Conservation (phyloP, 2,888 invertebrate genomes). For the Lasioglossum villosulum region DNA sequence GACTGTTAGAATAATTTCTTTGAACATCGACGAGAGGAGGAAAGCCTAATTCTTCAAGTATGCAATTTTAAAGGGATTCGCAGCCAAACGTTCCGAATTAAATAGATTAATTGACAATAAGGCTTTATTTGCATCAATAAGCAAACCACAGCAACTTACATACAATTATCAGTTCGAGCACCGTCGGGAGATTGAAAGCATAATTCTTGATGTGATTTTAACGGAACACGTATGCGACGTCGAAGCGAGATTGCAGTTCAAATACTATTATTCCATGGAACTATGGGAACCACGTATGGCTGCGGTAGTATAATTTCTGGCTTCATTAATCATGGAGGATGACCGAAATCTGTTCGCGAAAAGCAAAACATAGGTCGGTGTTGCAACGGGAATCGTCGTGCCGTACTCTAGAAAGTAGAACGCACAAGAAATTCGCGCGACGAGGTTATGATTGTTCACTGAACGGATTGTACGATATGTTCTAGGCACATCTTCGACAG, state of each 20-base stretch:
- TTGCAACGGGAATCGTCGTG: not conserved
- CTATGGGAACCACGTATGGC: not conserved
- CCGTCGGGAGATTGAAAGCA: not conserved
- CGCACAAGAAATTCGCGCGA: conserved; percentile 36
- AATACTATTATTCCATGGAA: conserved; percentile 11
- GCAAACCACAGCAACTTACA: not conserved
- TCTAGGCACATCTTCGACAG: conserved; percentile 73
- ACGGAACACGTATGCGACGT: not conserved
- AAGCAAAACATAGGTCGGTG: conserved; percentile 8
- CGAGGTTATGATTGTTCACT: conserved; percentile 52
- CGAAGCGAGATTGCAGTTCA: not conserved
- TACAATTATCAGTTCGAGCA: not conserved
- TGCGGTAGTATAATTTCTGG: not conserved
- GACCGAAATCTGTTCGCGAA: conserved; percentile 12
- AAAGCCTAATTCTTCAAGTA: too few species aligned
- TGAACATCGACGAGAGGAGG: not conserved
- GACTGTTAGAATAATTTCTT: not conserved
- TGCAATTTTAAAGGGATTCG: too few species aligned
- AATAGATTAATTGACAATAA: not conserved
- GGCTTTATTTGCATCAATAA: not conserved
- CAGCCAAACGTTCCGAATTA: not conserved
- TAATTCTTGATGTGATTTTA: not conserved
- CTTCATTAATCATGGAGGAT: conserved; percentile 14
- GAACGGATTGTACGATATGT: conserved; percentile 71
- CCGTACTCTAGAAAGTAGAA: conserved; percentile 55